Base-by-base conservation (phyloP, 2,888 invertebrate species). In the Platycnemis pennipes region DNA sequence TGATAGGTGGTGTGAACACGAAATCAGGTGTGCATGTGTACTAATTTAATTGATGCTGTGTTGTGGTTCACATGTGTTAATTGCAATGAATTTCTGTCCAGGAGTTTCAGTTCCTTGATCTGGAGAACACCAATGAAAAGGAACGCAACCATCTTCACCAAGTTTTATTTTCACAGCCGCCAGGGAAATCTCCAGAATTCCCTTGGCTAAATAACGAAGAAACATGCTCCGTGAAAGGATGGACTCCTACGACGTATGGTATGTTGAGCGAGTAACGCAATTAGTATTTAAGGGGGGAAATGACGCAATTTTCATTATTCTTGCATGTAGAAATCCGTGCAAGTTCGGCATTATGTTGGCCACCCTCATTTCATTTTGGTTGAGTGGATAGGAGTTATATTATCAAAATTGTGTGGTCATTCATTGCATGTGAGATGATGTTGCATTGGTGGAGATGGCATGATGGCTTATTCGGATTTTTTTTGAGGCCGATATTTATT, bases 91-190 rank as follows among this genome's bases (percentile, higher is more conserved):
- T 11, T 44, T 69, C 44, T 16, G 37, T n/a, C 1, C 97, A 97
- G 97, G 97, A 97, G 96, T 97, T 97, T 97, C 97, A 98, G 97
- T 98, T 98, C 97, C 97, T 98, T 97, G 98, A 98, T 97, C 97
- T 98, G 96, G 97, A 97, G 96, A 98, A 97, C 96, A 97, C 98
- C 96, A 98, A 97, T 96, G 98, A 97, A 96, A 97, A 97, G 96
- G 98, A 98, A 96, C 97, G 97, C 95, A 97, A 97, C 96, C 97
- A 97, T 96, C 97, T 98, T 95, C 97, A 97, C 96, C 97, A 97
- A 95, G 97, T 97, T 95, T 96, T 98, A 95, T 97, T 97, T 96
- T 96, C 96, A 95, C 95, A 96, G 95, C 96, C 96, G 95, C 95
- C 95, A 95, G 95, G 95, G 45, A 95, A 95, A 94, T 95, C 95